Conservation (phyloP, 2,888 invertebrate species). For the Drosophila lutescens region DNA sequence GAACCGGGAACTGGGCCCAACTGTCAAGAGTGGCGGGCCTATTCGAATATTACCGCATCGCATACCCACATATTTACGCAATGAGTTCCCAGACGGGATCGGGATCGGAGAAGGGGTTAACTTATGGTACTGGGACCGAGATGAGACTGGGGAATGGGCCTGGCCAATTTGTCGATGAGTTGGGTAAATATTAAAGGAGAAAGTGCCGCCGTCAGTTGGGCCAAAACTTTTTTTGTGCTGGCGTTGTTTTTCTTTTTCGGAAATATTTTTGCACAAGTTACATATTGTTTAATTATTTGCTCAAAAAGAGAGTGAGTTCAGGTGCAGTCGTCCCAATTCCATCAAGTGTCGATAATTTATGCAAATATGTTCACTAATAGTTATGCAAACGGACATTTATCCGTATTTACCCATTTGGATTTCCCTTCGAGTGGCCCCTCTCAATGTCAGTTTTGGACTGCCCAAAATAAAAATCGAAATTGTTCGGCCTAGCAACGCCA, state of each 20-base stretch:
- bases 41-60: constrained; percentile 62
- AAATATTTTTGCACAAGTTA: constrained; percentile 72
- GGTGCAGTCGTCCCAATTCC: constrained; percentile 62
- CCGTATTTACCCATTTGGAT: constrained; percentile 29
- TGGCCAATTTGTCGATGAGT: constrained; percentile 59
- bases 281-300: constrained; percentile 67
- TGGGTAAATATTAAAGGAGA: constrained; percentile 68
- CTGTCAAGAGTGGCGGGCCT: constrained; percentile 48
- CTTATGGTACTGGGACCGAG: constrained; percentile 15
- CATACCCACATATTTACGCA: constrained; percentile 58
- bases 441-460: constrained; percentile 42
- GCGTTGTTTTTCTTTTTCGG: constrained; percentile 45
- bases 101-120: constrained; percentile 9
- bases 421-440: constrained; percentile 21
- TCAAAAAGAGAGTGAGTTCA: constrained; percentile 65
- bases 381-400: constrained; percentile 33
- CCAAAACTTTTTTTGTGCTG: constrained; percentile 31
- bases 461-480: constrained; percentile 30
- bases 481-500: constrained; percentile 25
- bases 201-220: constrained; percentile 58
- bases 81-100: constrained; percentile 50
- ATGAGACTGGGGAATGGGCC: constrained; percentile 33
- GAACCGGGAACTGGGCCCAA: constrained; percentile 45
- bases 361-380: constrained; percentile 65
- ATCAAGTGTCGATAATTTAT: constrained; percentile 61